Conservation (phyloP, 2,113 vertebrate genomes). For the Stegostoma tigrinum region DNA sequence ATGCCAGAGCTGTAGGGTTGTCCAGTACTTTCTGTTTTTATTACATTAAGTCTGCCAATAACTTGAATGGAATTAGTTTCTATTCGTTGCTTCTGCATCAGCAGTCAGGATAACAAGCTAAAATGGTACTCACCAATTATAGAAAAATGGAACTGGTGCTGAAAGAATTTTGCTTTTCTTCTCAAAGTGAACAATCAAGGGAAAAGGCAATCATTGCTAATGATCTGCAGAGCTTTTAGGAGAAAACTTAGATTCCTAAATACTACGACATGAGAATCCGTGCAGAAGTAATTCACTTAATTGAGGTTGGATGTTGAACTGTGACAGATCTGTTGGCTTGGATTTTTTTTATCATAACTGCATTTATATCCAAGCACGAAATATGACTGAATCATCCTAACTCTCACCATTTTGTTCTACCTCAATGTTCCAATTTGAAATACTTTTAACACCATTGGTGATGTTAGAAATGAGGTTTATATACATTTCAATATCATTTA, state of each 20-base stretch:
- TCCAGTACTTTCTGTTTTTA: no score
- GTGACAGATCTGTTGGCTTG: not conserved
- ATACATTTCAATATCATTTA: no score
- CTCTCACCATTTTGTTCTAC: not conserved
- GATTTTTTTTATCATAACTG: not conserved
- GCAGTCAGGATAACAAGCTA: not conserved
- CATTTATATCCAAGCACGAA: not conserved
- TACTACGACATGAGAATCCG: not conserved
- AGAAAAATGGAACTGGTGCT: not conserved
- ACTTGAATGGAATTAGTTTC: not conserved
- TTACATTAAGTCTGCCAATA: no score
- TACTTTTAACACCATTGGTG: not conserved
- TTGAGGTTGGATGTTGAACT: not conserved
- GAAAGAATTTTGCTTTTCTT: not conserved
- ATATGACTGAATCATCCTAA: not conserved
- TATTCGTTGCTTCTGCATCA: not conserved
- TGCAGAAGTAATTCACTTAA: not conserved
- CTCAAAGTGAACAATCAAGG: not conserved
- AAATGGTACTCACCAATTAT: not conserved
- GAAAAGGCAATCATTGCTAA: not conserved
- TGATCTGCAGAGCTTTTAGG: not conserved
- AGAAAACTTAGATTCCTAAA: not conserved
- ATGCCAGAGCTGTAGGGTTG: no score
- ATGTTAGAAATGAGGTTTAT: no score
- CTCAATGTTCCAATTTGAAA: not conserved